Evolutionary conservation across 2,888 invertebrate species (phyloP), one percentile per base, ranked within the genome.

Genomic region (Sinentomon sp.): DNA sequence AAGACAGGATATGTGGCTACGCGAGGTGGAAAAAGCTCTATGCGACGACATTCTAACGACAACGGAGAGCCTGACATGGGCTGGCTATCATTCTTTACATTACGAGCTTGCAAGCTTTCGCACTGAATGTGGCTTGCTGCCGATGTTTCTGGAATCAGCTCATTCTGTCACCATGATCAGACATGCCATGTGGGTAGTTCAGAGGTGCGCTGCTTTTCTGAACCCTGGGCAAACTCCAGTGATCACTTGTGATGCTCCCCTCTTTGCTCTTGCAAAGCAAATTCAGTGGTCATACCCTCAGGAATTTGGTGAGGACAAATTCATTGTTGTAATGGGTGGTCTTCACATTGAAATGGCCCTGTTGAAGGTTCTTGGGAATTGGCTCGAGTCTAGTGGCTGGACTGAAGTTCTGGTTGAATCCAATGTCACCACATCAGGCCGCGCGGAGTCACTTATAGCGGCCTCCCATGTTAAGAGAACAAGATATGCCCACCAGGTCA

Each of bases 341-440:
- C 36, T 48, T 21, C 47, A 49, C 34, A 46, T 43, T 29, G 46
- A 48, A 30, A 44, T 46, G 40, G 44, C 45, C 9, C 35, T 40
- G 12, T 33, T 45, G 33, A 43, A 38, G 28, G 35, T 40, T 3
- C 19, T 46, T 12, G 46, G 46, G 7, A 33, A 35, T 24, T 34
- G 38, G 25, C 33, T 48, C 5, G 25, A 43, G 16, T 43, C 36
- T 17, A 43, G 41, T 37, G 48, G 46, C 4, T 48, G 46, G 46
- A 41, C 40, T 19, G 10, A 19, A 6, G 38, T 37, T 5, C 13
- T 46, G 6, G 33, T 28, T 16, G 29, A 41, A 22, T 42, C 47
- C n/a, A 39, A 32, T 6, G 37, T 46, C 25, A 39, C 43, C n/a
- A 28, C 42, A 7, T 14, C 41, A 26, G 46, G 45, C 3, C 40